Evolutionary conservation across 2,888 invertebrate genomes (phyloP).

Genomic region (Liopterus haemorrhoidalis): DNA sequence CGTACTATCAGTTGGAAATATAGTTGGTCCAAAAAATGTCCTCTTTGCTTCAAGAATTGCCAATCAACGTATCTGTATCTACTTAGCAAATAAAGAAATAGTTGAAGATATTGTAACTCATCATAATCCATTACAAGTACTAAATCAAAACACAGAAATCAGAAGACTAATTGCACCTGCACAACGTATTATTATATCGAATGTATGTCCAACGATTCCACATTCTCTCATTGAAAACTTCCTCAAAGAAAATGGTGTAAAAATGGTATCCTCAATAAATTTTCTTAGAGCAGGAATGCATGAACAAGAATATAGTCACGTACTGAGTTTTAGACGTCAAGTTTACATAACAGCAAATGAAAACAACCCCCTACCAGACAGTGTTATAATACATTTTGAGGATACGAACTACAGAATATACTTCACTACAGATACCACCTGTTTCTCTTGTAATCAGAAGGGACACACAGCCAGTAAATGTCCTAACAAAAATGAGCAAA

Average conservation of each 20-base stretch:
- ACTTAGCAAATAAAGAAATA: constrained; percentile 8
- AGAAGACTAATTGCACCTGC: constrained; percentile 7
- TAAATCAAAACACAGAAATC: constrained; percentile 6
- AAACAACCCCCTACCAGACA: neutral
- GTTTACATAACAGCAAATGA: constrained; percentile 1
- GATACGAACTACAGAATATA: neutral
- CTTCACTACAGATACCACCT: no score
- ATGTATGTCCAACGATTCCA: constrained; percentile 12
- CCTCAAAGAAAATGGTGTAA: neutral
- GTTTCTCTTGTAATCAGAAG: no score
- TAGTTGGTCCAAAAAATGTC: constrained; percentile 17
- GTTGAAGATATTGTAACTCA: constrained; percentile 12
- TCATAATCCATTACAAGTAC: constrained; percentile 7
- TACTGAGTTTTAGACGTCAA: constrained; percentile 5
- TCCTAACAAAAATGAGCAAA: no score
- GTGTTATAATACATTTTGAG: neutral
- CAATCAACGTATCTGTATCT: constrained; percentile 16
- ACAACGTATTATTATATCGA: constrained; percentile 18
- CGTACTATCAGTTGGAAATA: constrained; percentile 10
- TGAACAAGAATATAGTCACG: constrained; percentile 8
- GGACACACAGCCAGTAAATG: no score
- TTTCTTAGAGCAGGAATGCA: constrained; percentile 8
- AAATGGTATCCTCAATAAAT: constrained; percentile 3
- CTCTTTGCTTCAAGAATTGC: constrained; percentile 13
- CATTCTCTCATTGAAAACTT: constrained; percentile 7